Base-by-base conservation (phyloP, 2,797 vertebrate genomes). In the Discoglossus pictus region DNA sequence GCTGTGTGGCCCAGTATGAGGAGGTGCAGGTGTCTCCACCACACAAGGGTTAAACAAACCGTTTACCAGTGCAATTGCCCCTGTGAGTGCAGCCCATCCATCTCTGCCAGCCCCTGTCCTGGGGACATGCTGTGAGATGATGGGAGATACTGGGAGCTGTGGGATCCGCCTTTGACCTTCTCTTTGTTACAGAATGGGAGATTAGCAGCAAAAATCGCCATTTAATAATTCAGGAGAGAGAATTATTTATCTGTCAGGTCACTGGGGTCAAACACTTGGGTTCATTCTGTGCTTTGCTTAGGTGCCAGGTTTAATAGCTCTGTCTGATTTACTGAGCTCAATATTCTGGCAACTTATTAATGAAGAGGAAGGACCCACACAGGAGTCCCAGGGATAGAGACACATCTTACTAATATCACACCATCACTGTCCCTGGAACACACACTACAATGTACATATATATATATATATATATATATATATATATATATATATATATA, bases 141-240 rank as follows among this genome's bases (percentile, higher is more conserved):
- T 56, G 68, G 51, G 67, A 24, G 38, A 70, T 34, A 63, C 42
- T 56, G 67, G 43, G 60, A 71, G 68, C 52, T 47, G 2, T 56
- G 60, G 60, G 60, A 70, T 21, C 24, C 17, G 52, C 51, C 51
- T 51, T 18, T 71, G 68, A 71, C 68, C 60, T 71, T 56, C 35
- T 17, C 39, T 64, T 71, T 71, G 68, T 71, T 62, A 51, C 60
- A 58, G 31, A 64, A 43, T 71, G 68, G 61, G 61, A 70, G 67
- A 71, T 71, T 71, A 71, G 68, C 53, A 5, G 36, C 36, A 58
- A 51, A 71, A 64, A 51, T 64, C 68, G 46, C 10, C 68, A 71
- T 58, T 71, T 71, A 71, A 71, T 71, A 71, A 71, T 71, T 71
- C 52, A 71, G 53, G 60, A 64, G 68, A 71, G 61, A 34, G 61